Conservation (phyloP, 2,888 invertebrate species). For the Phengaris arion region DNA sequence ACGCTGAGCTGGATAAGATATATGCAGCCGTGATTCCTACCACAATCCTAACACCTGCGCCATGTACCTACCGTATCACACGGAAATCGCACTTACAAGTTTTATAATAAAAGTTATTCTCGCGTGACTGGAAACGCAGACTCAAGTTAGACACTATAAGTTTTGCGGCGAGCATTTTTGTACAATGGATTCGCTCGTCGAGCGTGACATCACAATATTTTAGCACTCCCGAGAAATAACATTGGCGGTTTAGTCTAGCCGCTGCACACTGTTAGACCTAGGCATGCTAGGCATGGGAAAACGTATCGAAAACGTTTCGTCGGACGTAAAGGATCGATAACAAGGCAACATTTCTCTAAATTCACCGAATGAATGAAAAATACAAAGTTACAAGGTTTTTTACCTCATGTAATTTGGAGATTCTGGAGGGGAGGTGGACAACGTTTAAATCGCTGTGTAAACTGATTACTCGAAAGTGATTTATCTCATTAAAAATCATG, state of each 20-base stretch:
- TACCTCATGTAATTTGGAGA: too few relatives aligned
- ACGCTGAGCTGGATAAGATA: conserved; percentile 61
- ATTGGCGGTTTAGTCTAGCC: conserved; percentile 42
- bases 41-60: conserved; percentile 63
- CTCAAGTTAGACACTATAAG: conserved; percentile 50
- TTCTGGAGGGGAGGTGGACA: too few relatives aligned
- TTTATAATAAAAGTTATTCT: conserved; percentile 44
- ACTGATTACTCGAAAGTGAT: too few relatives aligned
- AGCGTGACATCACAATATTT: conserved; percentile 66
- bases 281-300: too few relatives aligned
- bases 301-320: not conserved
- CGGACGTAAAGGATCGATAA: not conserved
- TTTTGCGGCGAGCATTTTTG: conserved; percentile 61
- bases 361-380: too few relatives aligned
- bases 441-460: too few relatives aligned
- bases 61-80: conserved; percentile 38
- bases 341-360: too few relatives aligned
- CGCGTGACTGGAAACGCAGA: conserved; percentile 39
- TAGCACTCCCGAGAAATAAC: conserved; percentile 73
- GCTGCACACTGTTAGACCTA: conserved; percentile 20
- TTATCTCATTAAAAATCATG: too few relatives aligned
- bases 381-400: too few relatives aligned
- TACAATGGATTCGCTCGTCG: conserved; percentile 51
- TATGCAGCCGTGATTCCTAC: conserved; percentile 74
- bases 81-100: conserved; percentile 44